A percentile compares a stretch with the other conserved stretches of the same genome.
Evolutionary conservation across 2,888 invertebrate genomes (phyloP).

Genomic region (Sabatieria punctata): DNA sequence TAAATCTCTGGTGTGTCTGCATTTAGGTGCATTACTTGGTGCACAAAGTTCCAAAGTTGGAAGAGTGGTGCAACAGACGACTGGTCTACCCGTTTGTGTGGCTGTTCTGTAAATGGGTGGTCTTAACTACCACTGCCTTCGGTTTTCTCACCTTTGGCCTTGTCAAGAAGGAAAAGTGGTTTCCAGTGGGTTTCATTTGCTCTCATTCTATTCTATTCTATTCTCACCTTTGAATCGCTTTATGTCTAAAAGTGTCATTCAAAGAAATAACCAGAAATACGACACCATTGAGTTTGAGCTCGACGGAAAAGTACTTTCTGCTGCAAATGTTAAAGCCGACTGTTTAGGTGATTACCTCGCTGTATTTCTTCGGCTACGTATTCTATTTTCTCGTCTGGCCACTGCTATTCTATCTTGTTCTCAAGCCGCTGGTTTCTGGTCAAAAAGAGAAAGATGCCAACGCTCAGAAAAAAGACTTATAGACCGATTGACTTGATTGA

Average conservation of each 20-base stretch:
- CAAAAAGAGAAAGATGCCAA: too few relatives aligned
- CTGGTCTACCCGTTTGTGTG: conserved; percentile 12
- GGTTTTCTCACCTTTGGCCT: conserved; percentile 29
- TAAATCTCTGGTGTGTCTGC: neutral
- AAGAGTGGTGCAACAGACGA: neutral
- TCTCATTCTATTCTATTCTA: too few relatives aligned
- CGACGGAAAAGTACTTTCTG: neutral
- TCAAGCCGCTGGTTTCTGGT: too few relatives aligned
- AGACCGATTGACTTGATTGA: too few relatives aligned
- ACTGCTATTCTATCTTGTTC: neutral
- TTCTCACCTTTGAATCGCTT: too few relatives aligned
- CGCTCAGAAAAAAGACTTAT: too few relatives aligned
- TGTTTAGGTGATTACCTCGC: neutral
- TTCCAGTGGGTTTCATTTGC: neutral
- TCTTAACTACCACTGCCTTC: conserved; percentile 26
- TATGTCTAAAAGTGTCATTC: neutral
- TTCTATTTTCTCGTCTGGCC: neutral
- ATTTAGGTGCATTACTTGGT: neutral
- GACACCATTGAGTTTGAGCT: neutral
- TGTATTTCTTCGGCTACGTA: neutral
- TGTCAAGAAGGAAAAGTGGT: conserved; percentile 28
- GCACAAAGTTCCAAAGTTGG: neutral
- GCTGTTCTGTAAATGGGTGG: conserved; percentile 23
- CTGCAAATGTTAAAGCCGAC: neutral
- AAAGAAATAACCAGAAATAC: neutral